Evolutionary conservation across 1,140 invertebrate species (phyloP).

Genomic region (Drosophila funebris): DNA sequence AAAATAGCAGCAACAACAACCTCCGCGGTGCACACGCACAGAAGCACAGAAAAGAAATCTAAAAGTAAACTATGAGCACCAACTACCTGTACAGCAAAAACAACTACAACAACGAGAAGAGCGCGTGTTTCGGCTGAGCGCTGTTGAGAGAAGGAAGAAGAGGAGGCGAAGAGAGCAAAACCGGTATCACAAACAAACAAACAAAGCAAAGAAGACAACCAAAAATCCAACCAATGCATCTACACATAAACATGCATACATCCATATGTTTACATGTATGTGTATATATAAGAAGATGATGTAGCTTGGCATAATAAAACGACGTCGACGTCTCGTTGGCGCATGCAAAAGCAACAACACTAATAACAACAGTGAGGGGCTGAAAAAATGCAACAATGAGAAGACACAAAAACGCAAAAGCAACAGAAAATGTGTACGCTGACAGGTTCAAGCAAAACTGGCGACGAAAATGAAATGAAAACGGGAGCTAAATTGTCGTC

Average conservation of each 20-base stretch:
- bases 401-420: constrained; percentile 35
- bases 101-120: constrained; percentile 22
- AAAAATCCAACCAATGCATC: constrained; percentile 41
- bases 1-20: constrained; percentile 1
- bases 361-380: constrained; percentile 19
- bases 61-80: constrained; percentile 72
- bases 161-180: constrained; percentile 40
- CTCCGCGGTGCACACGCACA: constrained; percentile 36
- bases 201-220: constrained; percentile 49
- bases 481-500: constrained; percentile 40
- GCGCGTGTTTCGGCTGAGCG: constrained; percentile 11
- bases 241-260: constrained; percentile 10
- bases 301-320: constrained; percentile 36
- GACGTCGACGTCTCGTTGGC: constrained; percentile 1
- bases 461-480: constrained; percentile 59
- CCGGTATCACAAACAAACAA: constrained; percentile 73
- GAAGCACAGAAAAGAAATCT: constrained; percentile 77
- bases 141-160: constrained; percentile 7
- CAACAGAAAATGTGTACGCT: constrained; percentile 51
- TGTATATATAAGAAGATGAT: constrained; percentile 39
- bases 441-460: constrained; percentile 51
- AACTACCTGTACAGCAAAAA: constrained; percentile 63
- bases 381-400: constrained; percentile 51
- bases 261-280: background rate
- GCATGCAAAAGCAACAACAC: constrained; percentile 37